These are phyloP conservation scores for Diarsia mendica DNA, from an alignment of 2,888 invertebrate species.

Conservation along the genomic window DNA sequence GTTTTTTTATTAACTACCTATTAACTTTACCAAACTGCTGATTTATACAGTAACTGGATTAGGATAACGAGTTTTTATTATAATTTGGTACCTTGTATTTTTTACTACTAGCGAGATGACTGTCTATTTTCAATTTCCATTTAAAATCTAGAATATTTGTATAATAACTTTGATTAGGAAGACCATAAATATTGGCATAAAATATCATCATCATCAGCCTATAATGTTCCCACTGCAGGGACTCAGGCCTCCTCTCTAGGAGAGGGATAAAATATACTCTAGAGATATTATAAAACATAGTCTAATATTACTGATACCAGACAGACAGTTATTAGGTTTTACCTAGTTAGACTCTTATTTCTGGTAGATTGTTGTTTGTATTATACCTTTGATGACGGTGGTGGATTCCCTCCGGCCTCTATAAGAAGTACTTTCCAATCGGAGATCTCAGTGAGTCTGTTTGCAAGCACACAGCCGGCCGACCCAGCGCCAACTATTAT, in stretches of 20 bases:
- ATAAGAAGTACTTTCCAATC: conserved; percentile 29
- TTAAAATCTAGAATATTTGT: neutral
- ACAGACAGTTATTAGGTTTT: neutral
- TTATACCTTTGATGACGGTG: conserved; percentile 14
- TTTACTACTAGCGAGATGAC: neutral
- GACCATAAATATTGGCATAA: neutral
- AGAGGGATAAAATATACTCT: too few relatives aligned
- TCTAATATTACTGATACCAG: too few relatives aligned
- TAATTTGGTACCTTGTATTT: neutral
- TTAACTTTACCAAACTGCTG: too few relatives aligned
- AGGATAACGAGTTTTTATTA: neutral
- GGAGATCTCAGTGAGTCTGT: conserved; percentile 20
- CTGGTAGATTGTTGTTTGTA: neutral
- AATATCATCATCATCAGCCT: too few relatives aligned
- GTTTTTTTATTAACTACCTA: neutral
- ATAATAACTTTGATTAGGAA: neutral
- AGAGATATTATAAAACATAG: too few relatives aligned
- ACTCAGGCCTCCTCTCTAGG: too few relatives aligned
- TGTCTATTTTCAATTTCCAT: neutral
- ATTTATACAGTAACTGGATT: neutral
- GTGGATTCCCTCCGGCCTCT: conserved; percentile 26
- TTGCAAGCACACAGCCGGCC: conserved; percentile 27
- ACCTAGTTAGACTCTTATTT: neutral
- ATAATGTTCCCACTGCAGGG: too few relatives aligned
- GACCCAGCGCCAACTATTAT: conserved; percentile 30